These are phyloP conservation scores for Lacanobia oleracea DNA, from an alignment of 2,888 invertebrate genomes.

Conservation along the genomic window DNA sequence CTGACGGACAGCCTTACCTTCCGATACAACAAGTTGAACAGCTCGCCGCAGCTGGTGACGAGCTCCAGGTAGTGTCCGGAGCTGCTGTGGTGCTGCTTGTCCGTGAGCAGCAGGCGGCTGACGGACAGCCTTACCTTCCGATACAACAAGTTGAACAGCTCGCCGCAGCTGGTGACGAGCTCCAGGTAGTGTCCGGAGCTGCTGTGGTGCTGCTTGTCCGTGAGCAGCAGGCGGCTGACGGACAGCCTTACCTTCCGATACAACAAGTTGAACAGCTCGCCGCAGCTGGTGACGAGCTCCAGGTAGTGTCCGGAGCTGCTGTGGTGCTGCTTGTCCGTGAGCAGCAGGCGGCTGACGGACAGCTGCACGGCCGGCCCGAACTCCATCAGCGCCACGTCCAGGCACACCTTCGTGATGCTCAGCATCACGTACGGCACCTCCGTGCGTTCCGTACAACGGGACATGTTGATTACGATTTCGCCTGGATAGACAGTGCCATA, in stretches of 20 bases:
- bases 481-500: slow-evolving; percentile 76
- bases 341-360: slow-evolving; percentile 74
- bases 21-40: too few relatives aligned
- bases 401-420: slow-evolving; percentile 92
- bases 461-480: slow-evolving; percentile 92
- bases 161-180: slow-evolving; percentile 92
- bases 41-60: too few relatives aligned
- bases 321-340: slow-evolving; percentile 95
- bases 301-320: slow-evolving; percentile 94
- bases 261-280: slow-evolving; percentile 93
- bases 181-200: slow-evolving; percentile 94
- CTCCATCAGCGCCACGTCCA: slow-evolving; percentile 94
- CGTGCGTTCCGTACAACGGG: slow-evolving; percentile 91
- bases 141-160: slow-evolving; percentile 89
- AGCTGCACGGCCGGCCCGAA: slow-evolving; percentile 95
- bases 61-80: too few relatives aligned
- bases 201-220: slow-evolving; percentile 94
- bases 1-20: too few relatives aligned
- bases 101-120: too few relatives aligned
- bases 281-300: slow-evolving; percentile 93
- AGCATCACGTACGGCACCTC: slow-evolving; percentile 94
- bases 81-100: too few relatives aligned
- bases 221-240: slow-evolving; percentile 83
- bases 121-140: too few relatives aligned
- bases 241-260: slow-evolving; percentile 93